phyloP scores from a whole-genome alignment of 2,888 invertebrate species.

The Latrodectus elegans region DNA sequence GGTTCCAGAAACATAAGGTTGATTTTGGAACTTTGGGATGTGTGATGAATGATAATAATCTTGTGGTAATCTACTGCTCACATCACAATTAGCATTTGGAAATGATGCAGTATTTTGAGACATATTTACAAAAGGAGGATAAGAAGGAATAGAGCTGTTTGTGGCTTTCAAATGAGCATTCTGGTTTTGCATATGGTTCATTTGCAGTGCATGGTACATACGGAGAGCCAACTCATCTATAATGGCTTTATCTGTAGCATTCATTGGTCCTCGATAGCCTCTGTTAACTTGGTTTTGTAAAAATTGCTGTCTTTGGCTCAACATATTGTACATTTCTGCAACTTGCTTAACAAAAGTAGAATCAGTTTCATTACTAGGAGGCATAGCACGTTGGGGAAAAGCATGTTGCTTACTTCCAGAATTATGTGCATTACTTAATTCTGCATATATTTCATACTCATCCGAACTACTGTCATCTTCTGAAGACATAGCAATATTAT shows the following conservation, averaged over 20 bases:
- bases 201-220: constrained; percentile 62
- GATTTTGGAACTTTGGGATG: background rate
- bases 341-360: constrained; percentile 23
- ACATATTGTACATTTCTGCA: constrained; percentile 61
- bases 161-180: constrained; percentile 16
- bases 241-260: constrained; percentile 46
- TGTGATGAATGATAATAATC: constrained; percentile 6
- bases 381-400: background rate
- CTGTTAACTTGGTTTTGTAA: constrained; percentile 40
- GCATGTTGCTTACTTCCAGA: constrained; percentile 1
- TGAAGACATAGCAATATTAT: constrained; percentile 57
- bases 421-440: constrained; percentile 29
- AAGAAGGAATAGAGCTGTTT: constrained; percentile 3
- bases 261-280: constrained; percentile 33
- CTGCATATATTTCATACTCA: constrained; percentile 60
- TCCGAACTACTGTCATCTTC: constrained; percentile 58
- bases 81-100: constrained; percentile 12
- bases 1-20: constrained; percentile 1
- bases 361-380: background rate
- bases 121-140: background rate
- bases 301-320: constrained; percentile 53
- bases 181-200: constrained; percentile 61
- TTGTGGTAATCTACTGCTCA: constrained; percentile 1
- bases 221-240: constrained; percentile 61
- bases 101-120: constrained; percentile 11